Conservation (phyloP, 1,140 invertebrate species). For the Argopecten irradians region DNA sequence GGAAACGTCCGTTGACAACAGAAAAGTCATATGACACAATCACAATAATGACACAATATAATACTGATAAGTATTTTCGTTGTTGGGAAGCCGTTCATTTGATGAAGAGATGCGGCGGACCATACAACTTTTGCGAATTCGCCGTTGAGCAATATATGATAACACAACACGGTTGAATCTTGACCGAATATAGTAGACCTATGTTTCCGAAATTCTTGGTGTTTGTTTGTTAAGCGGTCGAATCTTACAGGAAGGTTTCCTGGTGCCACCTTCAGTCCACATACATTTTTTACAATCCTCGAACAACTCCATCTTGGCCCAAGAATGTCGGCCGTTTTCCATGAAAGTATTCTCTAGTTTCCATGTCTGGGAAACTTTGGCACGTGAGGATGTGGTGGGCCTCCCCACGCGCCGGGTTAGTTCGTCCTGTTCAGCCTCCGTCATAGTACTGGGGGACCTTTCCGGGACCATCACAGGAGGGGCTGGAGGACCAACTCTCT, state of each 20-base stretch:
- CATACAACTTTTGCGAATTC: background rate
- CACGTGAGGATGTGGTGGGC: constrained; percentile 62
- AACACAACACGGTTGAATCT: background rate
- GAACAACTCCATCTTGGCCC: constrained; percentile 69
- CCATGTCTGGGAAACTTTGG: constrained; percentile 59
- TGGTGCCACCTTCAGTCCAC: constrained; percentile 61
- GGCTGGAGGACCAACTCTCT: constrained; percentile 49
- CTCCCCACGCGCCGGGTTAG: constrained; percentile 55
- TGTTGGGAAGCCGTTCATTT: background rate
- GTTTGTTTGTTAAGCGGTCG: constrained; percentile 48
- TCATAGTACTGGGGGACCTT: constrained; percentile 53
- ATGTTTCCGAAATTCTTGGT: background rate
- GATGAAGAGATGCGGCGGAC: background rate
- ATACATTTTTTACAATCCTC: constrained; percentile 68
- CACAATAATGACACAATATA: background rate
- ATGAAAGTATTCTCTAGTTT: constrained; percentile 65
- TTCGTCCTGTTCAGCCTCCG: constrained; percentile 60
- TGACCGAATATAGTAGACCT: background rate
- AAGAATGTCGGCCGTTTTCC: constrained; percentile 64
- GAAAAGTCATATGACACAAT: background rate
- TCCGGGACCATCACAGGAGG: constrained; percentile 41
- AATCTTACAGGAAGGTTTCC: constrained; percentile 62
- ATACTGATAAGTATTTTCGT: background rate
- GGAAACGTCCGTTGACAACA: background rate
- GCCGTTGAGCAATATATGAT: background rate